Evolutionary conservation across 1,140 invertebrate species (phyloP).

Genomic region (Drosophila aff.): DNA sequence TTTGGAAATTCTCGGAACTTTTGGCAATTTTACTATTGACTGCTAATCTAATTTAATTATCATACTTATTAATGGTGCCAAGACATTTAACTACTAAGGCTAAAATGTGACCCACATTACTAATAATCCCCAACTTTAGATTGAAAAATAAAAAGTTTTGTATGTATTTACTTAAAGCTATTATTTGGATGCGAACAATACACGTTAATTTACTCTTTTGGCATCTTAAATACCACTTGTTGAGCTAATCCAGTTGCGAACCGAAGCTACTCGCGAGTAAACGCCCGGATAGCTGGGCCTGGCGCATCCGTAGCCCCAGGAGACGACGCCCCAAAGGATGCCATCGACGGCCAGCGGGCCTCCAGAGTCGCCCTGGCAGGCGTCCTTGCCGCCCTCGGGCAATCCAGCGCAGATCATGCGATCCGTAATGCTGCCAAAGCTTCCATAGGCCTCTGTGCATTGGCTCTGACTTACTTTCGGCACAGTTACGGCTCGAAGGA

Average conservation of each 20-base stretch:
- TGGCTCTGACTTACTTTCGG: conserved; percentile 72
- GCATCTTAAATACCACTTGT: conserved; percentile 48
- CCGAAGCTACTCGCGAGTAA: conserved; percentile 86
- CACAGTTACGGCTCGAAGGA: conserved; percentile 85
- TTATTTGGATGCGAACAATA: not conserved
- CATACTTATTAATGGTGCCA: not conserved
- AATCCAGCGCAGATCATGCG: conserved; percentile 90
- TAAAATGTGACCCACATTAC: rapidly evolving
- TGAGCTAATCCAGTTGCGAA: conserved; percentile 85
- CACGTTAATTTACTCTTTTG: not conserved
- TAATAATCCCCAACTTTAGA: not conserved
- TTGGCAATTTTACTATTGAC: not conserved
- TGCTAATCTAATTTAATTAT: not conserved
- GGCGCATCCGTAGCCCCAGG: conserved; percentile 87
- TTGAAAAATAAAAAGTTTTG: not conserved
- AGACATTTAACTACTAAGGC: not conserved
- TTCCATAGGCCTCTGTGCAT: conserved; percentile 78
- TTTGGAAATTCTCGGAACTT: not conserved
- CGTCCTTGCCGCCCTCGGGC: conserved; percentile 88
- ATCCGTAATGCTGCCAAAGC: conserved; percentile 85
- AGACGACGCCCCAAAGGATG: conserved; percentile 87
- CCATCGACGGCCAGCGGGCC: conserved; percentile 81
- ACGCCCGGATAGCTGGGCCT: conserved; percentile 86
- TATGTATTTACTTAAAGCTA: conserved; percentile 1
- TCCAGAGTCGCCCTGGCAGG: conserved; percentile 88